Base-by-base conservation (phyloP, 53 echinoderm and acorn worm species). In the Stichopus horrens region DNA sequence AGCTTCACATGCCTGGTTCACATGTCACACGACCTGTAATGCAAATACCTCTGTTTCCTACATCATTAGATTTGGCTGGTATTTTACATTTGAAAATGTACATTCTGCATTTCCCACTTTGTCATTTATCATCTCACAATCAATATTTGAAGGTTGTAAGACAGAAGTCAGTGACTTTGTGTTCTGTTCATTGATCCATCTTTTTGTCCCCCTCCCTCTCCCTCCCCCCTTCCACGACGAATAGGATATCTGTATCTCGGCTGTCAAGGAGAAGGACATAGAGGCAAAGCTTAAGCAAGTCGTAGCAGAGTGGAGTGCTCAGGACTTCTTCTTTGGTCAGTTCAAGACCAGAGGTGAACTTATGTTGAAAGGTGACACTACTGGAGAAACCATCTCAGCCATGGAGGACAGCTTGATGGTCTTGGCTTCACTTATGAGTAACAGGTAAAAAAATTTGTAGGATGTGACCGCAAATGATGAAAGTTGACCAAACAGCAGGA, bases 371-470 rank as follows among this genome's bases (percentile, higher is more conserved):
- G 99, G 99, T 51, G 99, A 99, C 88, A 86, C 90, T 16, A 99
- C 99, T 2, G 95, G 93, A 19, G 99, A 99, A 67, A 96, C 92
- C 80, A 96, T 99, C 93, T 99, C 96, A 7, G 58, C 96, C 75
- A 99, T 99, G 99, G 99, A 99, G 82, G 99, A 99, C 90, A 99
- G 99, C 88, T 92, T 99, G 82, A 99, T 99, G 99, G 96, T 99
- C 6, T 90, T 99, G 16, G 99, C 88, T 54, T 99, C 99, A 20
- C 96, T 99, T 74, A 99, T 99, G 96, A 99, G 99, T 88, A 99
- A 99, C 89, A 94, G 99, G 99, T 99, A 52, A 83, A 86, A n/a
- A 37, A 2, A 37, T 37, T 37, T 37, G 37, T 37, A 37, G 37
- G 37, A 37, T 37, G 37, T 37, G 37, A 37, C 37, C 2, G 37